These are phyloP conservation scores for Micromesistius poutassou DNA, from an alignment of 2,797 vertebrate species.

Conservation along the genomic window DNA sequence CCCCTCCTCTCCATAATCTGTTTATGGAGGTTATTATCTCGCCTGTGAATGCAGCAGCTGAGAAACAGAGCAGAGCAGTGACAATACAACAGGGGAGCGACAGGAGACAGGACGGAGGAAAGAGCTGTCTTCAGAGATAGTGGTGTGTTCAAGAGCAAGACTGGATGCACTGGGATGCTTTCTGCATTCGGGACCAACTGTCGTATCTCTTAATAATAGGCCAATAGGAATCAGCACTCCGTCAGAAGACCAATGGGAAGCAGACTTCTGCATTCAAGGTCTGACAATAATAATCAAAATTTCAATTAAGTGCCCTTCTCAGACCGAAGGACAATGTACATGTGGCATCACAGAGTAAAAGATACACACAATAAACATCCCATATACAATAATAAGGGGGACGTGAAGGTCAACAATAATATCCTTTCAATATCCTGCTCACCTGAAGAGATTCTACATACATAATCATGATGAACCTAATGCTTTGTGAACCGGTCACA, in stretches of 20 bases:
- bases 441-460: too few species aligned
- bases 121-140: not conserved
- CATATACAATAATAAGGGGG: not conserved
- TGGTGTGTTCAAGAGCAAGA: not conserved
- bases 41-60: slow-evolving; percentile 31
- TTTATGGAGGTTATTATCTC: slow-evolving; percentile 41
- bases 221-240: not conserved
- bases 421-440: not conserved
- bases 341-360: not conserved
- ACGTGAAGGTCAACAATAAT: not conserved
- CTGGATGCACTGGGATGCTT: not conserved
- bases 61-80: slow-evolving; percentile 21
- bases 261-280: not conserved
- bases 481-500: too few species aligned
- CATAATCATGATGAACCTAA: too few species aligned
- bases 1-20: slow-evolving; percentile 36
- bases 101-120: not conserved
- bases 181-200: not conserved
- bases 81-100: not conserved
- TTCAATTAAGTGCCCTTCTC: not conserved
- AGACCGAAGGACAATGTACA: not conserved
- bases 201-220: not conserved
- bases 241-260: not conserved
- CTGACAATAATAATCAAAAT: not conserved
- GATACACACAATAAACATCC: not conserved